These are phyloP conservation scores for Pecten maximus DNA, from an alignment of 2,888 invertebrate genomes.

Conservation along the genomic window DNA sequence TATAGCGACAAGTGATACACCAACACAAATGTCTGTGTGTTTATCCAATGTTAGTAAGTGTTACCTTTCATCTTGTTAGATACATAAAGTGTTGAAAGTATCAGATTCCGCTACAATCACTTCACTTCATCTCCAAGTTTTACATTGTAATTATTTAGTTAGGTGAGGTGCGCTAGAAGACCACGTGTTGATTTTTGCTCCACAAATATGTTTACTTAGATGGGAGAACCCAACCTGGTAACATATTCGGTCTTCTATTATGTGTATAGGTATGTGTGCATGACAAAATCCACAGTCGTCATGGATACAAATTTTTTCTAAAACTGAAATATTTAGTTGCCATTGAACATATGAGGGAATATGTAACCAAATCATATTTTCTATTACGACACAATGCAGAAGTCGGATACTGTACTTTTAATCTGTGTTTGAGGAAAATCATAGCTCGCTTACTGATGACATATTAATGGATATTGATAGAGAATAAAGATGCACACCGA, in stretches of 20 bases:
- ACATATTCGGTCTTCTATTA: not conserved
- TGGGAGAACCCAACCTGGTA: not conserved
- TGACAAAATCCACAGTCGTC: no score
- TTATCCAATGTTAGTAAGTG: not conserved
- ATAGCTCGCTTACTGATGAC: no score
- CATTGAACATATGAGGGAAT: no score
- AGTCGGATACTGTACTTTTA: no score
- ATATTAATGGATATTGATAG: no score
- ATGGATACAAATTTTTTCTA: no score
- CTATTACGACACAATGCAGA: no score
- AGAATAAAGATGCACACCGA: no score
- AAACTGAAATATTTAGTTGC: no score
- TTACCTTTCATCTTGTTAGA: conserved; percentile 8
- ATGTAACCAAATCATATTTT: no score
- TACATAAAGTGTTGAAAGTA: not conserved
- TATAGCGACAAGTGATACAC: not conserved
- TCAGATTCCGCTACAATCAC: not conserved
- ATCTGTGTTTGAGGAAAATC: no score
- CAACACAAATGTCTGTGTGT: not conserved
- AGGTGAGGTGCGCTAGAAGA: not conserved
- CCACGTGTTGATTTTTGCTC: not conserved
- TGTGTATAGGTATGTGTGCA: not conserved
- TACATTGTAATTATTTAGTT: conserved; percentile 17
- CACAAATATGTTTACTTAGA: conserved; percentile 8
- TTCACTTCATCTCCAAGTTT: not conserved